Conservation (phyloP, 2,113 vertebrate species). For the Myocastor coypus region DNA sequence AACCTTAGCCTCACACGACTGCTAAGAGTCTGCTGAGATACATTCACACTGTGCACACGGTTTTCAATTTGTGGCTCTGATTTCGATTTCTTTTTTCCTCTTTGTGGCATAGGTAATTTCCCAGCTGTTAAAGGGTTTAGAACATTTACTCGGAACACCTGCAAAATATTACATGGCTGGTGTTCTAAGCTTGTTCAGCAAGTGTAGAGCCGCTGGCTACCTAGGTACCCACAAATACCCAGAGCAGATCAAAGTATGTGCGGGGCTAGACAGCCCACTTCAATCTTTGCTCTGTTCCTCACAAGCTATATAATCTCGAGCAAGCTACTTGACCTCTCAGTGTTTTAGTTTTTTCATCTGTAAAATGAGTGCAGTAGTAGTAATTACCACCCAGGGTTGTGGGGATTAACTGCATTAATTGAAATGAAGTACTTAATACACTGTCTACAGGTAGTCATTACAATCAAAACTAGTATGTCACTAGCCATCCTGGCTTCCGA, state of each 20-base stretch:
- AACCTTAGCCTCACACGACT: background rate
- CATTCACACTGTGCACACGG: background rate
- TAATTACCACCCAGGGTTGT: background rate
- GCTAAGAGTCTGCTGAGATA: background rate
- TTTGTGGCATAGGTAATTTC: conserved; percentile 1
- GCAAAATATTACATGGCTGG: background rate
- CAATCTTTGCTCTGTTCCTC: background rate
- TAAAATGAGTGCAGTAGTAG: background rate
- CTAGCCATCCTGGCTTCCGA: background rate
- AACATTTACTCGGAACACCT: background rate
- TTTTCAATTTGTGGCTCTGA: conserved; percentile 33
- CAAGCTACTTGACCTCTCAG: background rate
- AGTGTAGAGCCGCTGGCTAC: background rate
- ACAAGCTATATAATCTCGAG: background rate
- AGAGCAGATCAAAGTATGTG: background rate
- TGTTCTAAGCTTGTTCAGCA: background rate
- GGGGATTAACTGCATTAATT: background rate
- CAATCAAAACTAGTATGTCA: background rate
- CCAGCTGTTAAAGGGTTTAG: background rate
- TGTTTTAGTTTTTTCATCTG: background rate
- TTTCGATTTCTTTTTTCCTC: background rate
- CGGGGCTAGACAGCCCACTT: background rate
- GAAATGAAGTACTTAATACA: conserved; percentile 24
- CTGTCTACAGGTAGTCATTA: background rate
- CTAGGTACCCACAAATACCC: background rate